phyloP scores from a whole-genome alignment of 2,888 invertebrate species.

The Lagria hirta region DNA sequence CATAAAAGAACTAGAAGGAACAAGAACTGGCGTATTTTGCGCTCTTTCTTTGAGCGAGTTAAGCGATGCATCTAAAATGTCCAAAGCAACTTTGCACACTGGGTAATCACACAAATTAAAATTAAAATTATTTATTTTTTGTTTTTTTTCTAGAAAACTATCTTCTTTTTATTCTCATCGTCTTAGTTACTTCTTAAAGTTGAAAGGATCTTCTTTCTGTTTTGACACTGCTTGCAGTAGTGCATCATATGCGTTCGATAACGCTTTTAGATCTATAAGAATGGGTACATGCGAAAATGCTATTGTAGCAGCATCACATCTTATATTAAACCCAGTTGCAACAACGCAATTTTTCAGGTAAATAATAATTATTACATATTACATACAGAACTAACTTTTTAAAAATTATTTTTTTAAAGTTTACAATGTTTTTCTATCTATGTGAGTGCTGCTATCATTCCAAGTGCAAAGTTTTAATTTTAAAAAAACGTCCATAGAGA shows the following conservation, averaged over 20 bases:
- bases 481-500: too few species aligned
- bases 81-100: constrained; percentile 59
- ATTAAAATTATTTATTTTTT: background rate
- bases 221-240: constrained; percentile 96
- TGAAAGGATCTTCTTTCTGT: constrained; percentile 84
- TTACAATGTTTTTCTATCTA: too few species aligned
- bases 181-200: constrained; percentile 84
- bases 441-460: too few species aligned
- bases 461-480: too few species aligned
- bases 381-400: too few species aligned
- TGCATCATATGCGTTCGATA: constrained; percentile 82
- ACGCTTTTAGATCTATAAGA: constrained; percentile 74
- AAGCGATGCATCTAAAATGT: constrained; percentile 59
- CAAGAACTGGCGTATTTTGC: constrained; percentile 75
- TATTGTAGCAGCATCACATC: constrained; percentile 83
- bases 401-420: too few species aligned
- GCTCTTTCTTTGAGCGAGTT: constrained; percentile 75
- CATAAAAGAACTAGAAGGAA: constrained; percentile 69
- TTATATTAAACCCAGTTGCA: constrained; percentile 84
- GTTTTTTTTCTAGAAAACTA: constrained; percentile 49
- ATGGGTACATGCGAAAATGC: constrained; percentile 85
- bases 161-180: constrained; percentile 91
- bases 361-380: too few species aligned
- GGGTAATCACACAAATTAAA: constrained; percentile 50
- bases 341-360: constrained; percentile 83